phyloP scores from a whole-genome alignment of 2,888 invertebrate genomes.

The Pandemis corylana region DNA sequence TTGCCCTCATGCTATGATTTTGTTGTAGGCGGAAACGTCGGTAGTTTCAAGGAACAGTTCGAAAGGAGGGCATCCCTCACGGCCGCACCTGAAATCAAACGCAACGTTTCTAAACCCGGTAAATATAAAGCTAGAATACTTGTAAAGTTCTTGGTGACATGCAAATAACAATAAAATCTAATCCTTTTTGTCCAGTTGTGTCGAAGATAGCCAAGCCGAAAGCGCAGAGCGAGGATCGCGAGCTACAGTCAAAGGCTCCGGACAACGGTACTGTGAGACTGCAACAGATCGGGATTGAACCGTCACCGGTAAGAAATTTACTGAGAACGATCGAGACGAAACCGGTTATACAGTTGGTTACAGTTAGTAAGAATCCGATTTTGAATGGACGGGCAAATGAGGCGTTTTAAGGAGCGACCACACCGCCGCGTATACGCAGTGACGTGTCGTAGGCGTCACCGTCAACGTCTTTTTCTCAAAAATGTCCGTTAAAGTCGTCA shows the following conservation, averaged over 20 bases:
- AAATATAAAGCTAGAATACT: background rate
- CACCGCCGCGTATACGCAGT: too few relatives aligned
- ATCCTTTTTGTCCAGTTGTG: conserved; percentile 56
- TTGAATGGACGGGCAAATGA: too few relatives aligned
- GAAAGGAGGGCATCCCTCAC: conserved; percentile 90
- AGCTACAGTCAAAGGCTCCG: conserved; percentile 63
- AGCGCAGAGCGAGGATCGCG: conserved; percentile 81
- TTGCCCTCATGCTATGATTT: background rate
- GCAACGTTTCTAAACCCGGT: conserved; percentile 76
- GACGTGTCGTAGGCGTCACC: too few relatives aligned
- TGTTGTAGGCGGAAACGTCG: conserved; percentile 89
- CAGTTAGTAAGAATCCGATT: too few relatives aligned
- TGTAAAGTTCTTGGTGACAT: background rate
- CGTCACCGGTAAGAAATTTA: conserved; percentile 64
- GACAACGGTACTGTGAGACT: conserved; percentile 76
- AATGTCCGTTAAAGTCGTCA: too few relatives aligned
- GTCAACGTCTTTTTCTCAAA: too few relatives aligned
- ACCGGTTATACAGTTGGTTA: too few relatives aligned
- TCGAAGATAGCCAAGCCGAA: conserved; percentile 82
- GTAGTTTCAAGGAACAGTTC: conserved; percentile 94
- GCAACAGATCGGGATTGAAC: conserved; percentile 82
- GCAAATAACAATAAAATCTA: background rate
- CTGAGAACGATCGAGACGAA: too few relatives aligned
- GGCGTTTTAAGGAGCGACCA: too few relatives aligned
- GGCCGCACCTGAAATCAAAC: conserved; percentile 74